Evolutionary conservation across 2,888 invertebrate genomes (phyloP), one percentile per base, ranked within the genome.

Genomic region (Nomada hirtipes): DNA sequence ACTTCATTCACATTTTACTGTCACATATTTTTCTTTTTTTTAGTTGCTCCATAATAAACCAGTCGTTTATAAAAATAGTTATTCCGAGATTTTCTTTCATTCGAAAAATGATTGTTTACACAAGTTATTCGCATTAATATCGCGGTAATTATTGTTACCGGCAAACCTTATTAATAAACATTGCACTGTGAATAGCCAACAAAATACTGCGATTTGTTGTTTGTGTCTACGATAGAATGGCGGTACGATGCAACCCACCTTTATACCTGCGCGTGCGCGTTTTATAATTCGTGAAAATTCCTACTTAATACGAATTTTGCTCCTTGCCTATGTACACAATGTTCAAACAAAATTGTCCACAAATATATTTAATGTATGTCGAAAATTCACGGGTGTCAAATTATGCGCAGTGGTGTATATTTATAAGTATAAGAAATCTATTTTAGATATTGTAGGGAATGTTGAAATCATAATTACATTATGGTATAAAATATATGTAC

Each of bases 11-110:
- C 65, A 36, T 36, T 57, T 42, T 50, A 9, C 57, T 29, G 36
- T 81, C 81, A 76, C 42, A 82, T 68, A 63, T 57, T 57, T 67
- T 47, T 29, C 36, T 26, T 61, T 26, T 61, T 70, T 44, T 55
- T 36, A 70, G 52, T 15, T n/a, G 55, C 29, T 57, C 55, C 23
- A 23, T 57, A 73, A 64, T 11, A 42, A 20, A 53, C n/a, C 20
- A 42, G n/a, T 47, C 42, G 20, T 53, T 60, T 18, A 11, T 15
- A 55, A 60, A 65, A 60, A 36, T 42, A 29, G 4, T 42, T 20
- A 47, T 42, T 20, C 13, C n/a, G 13, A 29, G 18, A n/a, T 44
- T 29, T 26, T 23, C 18, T 15, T 20, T 53, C 59, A 29, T 64
- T 50, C 7, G 15, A 52, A 60, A 63, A 74, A 80, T 81, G 23